phyloP scores from a whole-genome alignment of 2,113 vertebrate species.

The Trachemys scripta region DNA sequence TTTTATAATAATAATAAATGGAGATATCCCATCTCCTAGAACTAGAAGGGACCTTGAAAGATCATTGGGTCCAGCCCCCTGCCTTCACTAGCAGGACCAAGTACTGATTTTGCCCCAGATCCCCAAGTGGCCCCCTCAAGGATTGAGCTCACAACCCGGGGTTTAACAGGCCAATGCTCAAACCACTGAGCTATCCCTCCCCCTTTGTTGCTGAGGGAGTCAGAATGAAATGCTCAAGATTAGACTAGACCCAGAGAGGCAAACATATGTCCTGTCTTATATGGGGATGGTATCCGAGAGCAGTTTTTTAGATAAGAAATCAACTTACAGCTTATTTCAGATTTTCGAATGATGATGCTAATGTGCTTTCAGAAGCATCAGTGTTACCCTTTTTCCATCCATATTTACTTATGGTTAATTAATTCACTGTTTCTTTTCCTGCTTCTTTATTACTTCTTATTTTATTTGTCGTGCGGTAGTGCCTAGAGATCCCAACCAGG shows the following conservation, averaged over 20 bases:
- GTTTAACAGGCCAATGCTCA: too few species aligned
- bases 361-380: not conserved
- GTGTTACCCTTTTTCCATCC: not conserved
- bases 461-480: not conserved
- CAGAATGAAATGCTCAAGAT: not conserved
- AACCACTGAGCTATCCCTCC: too few species aligned
- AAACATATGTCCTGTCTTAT: not conserved
- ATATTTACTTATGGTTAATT: not conserved
- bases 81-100: too few species aligned
- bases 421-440: not conserved
- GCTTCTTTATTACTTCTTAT: rapidly evolving
- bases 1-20: not conserved
- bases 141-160: too few species aligned
- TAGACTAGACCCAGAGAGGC: not conserved
- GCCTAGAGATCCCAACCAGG: not conserved
- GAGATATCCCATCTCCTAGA: too few species aligned
- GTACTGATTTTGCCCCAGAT: too few species aligned
- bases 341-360: not conserved
- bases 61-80: too few species aligned
- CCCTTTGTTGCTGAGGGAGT: not conserved
- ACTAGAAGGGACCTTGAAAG: too few species aligned
- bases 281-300: not conserved
- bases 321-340: not conserved
- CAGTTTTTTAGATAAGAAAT: not conserved
- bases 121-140: too few species aligned